Evolutionary conservation across 2,113 vertebrate species (phyloP), one percentile per base, ranked within the genome.

Genomic region (Cygnus atratus): DNA sequence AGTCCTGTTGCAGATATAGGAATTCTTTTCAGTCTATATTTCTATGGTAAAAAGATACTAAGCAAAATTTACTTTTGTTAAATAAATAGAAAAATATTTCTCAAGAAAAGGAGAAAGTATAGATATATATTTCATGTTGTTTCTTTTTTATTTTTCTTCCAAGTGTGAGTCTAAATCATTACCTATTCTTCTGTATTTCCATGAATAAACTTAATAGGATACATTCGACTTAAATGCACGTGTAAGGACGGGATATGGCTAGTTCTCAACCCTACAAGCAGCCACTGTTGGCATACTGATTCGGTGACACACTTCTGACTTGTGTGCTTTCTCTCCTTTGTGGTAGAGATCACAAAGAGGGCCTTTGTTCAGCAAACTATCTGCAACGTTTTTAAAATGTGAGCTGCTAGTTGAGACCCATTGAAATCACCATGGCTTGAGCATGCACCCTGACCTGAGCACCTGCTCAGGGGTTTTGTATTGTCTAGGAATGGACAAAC

Each of bases 1-100:
- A 87, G 46, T 62, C 65, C 31, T 86, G 35, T 82, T 94, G 91
- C 87, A 92, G 71, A 75, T 85, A 37, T 88, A 96, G 63, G 59
- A 94, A 50, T 95, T 92, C n/a, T 95, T 97, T 87, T 93, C 62
- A 58, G n/a, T 97, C 80, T 97, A 95, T 97, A 96, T 97, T 97
- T 97, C 67, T 96, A 96, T 52, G 41, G 71, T 76, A 79, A 67
- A 54, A 71, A 84, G 75, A 59, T 75, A 90, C 11, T 75, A 87
- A 96, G 86, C 8, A 91, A 89, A 93, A 66, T 88, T 92, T 96
- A 92, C 84, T 96, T 98, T 97, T 97, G 54, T 85, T 97, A 95
- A 90, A 88, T 63, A 92, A 84, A 76, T 57, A 88, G 37, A 92
- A 86, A 93, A 70, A 8, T 94, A 88, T 93, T 94, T 96, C 62